Base-by-base conservation (phyloP, 1,140 invertebrate species). In the Aleiodes sp. region DNA sequence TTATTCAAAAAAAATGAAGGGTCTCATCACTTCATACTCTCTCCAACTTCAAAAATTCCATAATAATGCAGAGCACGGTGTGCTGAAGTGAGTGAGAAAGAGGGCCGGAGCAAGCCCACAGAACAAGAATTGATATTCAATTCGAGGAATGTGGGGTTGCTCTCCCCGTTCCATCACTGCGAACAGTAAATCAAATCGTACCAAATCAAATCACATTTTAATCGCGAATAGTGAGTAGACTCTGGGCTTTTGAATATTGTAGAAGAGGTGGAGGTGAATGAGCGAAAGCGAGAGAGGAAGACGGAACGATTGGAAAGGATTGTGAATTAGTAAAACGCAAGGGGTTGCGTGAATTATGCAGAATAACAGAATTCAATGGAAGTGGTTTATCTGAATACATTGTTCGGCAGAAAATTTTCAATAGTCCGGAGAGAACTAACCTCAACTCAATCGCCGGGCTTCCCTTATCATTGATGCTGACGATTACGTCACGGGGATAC, bases 391-490 rank as follows among this genome's bases (percentile, higher is more conserved):
- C n/a, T n/a, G n/a, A n/a, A n/a, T n/a, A n/a, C n/a, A n/a, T n/a
- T n/a, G n/a, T n/a, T n/a, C n/a, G n/a, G n/a, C n/a, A n/a, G n/a
- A n/a, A n/a, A n/a, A n/a, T n/a, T n/a, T n/a, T n/a, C n/a, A n/a
- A n/a, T n/a, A n/a, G n/a, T n/a, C n/a, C n/a, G n/a, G n/a, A n/a
- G n/a, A n/a, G n/a, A 14, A 70, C 76, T 67, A 37, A 81, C 80
- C 80, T 82, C 70, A 82, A 73, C 78, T 82, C 80, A 72, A 82
- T 80, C 60, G 74, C 70, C 52, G 76, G 76, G 21, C 68, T 77
- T 16, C 79, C 74, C 68, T 77, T 80, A 65, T 80, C 80, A 81
- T 81, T 77, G 70, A 82, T 82, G 71, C 79, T 82, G 70, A 82
- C 80, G 68, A 82, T 81, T 65, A 82, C 74, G 75, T 80, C 78